Base-by-base conservation (phyloP, 2,888 invertebrate species). In the Tachina lurida region DNA sequence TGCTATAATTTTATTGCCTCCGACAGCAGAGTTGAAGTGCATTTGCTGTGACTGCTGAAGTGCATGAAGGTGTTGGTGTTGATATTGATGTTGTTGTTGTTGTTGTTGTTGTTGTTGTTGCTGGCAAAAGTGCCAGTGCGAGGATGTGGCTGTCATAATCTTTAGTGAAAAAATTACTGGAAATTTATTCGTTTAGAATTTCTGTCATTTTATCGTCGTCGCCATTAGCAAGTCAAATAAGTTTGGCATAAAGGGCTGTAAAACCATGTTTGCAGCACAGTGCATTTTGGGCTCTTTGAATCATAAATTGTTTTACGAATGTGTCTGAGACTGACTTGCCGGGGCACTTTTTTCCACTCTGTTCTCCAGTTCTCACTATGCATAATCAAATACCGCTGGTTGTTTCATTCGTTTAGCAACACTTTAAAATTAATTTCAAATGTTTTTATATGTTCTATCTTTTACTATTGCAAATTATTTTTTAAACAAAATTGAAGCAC, bases 201-300 rank as follows among this genome's bases (percentile, higher is more conserved):
- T 39, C 15, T 68, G 62, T 49, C 76, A 74, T 84, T 81, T 76
- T 52, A 52, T 22, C 67, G 22, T 22, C 67, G 22, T 77, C 67
- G 41, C 74, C 81, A 81, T 84, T 84, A 84, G 81, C 80, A 84
- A 81, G 80, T 77, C 77, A 84, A 84, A 84, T 77, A 67, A 43
- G 73, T 73, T 84, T 43, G 12, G 13, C 12, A 49, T 43, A 84
- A 75, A 75, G 13, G 62, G 39, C 47, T 7, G 31, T 63, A 54
- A 62, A 70, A 52, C 31, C 10, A 12, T 70, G 43, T 52, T 60
- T 49, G 41, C 49, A 39, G 10, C 10, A 77, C 76, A 68, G 58
- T 67, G 67, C n/a, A 22, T 1, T 5, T 17, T 45, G 0, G 43
- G 13, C 4, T 12, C 2, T 5, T 15, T 8, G 10, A 62, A 19